Evolutionary conservation across 2,888 invertebrate genomes (phyloP), one percentile per base, ranked within the genome.

Genomic region (Ophraella communa): DNA sequence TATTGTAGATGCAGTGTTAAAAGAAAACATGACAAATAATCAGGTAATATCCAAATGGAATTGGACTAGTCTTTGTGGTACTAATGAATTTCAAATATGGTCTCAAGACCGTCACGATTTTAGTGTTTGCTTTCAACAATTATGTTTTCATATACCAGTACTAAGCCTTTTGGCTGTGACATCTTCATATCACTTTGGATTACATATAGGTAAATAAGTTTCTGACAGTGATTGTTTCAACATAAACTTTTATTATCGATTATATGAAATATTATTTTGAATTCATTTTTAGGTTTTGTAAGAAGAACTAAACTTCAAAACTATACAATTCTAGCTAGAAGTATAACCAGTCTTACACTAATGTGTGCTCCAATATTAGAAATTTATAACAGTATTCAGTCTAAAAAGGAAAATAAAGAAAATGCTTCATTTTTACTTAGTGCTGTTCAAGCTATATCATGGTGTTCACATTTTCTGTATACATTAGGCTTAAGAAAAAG

Each of bases 141-240:
- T 95, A 55, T 90, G 88, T 76, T 84, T 96, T 33, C 89, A 92
- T 80, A 86, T 93, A 73, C 94, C 95, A 51, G 75, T 94, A 33
- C 85, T 95, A 69, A 91, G 93, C 4, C 74, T 94, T 33, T 85
- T 95, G 71, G 91, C 94, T 3, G 84, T 90, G 14, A 80, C 88
- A 49, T 95, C 95, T n/a, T 90, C 92, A 0, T 96, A 89, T 83
- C 91, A 91, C 79, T 88, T 91, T 71, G 94, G 94, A 10, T 87
- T 86, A 70, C 87, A 89, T 73, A 84, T 84, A 61, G 84, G 49
- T 51, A 14, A 45, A 45, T 21, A n/a, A n/a, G 14, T 42, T 42
- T n/a, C n/a, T 5, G 18, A 18, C n/a, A 18, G 17, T 17, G 11
- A 42, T 17, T 14, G 10, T 14, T 35, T 35, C 35, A 10, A 10